Evolutionary conservation across 1,140 invertebrate species (phyloP).

Genomic region (Piezodorus guildinii): DNA sequence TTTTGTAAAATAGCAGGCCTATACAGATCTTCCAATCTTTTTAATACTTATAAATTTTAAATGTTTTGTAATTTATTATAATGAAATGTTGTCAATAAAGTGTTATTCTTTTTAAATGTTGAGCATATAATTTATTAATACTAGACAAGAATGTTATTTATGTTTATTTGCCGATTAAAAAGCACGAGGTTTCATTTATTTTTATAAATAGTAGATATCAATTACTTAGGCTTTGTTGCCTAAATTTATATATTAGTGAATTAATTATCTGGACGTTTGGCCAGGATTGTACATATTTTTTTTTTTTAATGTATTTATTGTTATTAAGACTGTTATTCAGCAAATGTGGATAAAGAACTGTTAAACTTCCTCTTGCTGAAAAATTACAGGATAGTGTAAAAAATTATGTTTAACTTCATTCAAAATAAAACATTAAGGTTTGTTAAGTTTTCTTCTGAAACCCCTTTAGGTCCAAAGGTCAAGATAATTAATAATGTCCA

Average conservation of each 20-base stretch:
- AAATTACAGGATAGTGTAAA: no score
- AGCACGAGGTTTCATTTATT: constrained; percentile 10
- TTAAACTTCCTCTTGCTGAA: no score
- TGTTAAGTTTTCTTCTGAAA: no score
- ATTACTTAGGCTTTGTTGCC: neutral
- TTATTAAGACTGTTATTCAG: no score
- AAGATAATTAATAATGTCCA: constrained; percentile 1
- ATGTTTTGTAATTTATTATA: constrained; percentile 19
- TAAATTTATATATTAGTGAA: neutral
- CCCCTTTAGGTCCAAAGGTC: neutral
- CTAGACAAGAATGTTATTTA: constrained; percentile 1
- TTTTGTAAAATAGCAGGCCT: constrained; percentile 23
- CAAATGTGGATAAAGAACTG: no score
- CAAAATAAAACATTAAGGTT: no score
- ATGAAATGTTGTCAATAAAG: constrained; percentile 18
- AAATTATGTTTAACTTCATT: no score
- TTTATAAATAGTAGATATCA: constrained; percentile 7
- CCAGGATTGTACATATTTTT: neutral
- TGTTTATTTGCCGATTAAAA: constrained; percentile 9
- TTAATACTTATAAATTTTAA: constrained; percentile 16
- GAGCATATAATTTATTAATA: constrained; percentile 6
- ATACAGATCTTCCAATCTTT: constrained; percentile 24
- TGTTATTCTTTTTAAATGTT: constrained; percentile 18
- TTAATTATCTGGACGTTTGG: constrained; percentile 5
- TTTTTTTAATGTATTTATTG: neutral